Evolutionary conservation across 2,797 vertebrate genomes (phyloP), one percentile per base, ranked within the genome.

Genomic region (Rachycentron canadum): DNA sequence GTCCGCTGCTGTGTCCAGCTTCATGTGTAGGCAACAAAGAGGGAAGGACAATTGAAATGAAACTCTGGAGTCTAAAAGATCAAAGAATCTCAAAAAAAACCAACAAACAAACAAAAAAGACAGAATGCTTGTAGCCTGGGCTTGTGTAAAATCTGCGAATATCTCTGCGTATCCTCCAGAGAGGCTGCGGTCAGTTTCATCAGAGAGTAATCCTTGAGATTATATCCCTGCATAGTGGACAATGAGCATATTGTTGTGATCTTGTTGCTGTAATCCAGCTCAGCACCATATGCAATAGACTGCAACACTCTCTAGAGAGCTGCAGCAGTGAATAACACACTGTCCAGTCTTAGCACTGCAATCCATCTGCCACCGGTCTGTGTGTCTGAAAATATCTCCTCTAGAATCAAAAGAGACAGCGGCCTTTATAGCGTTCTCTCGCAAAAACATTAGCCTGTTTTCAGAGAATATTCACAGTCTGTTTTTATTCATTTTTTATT

Each of bases 171-270:
- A 78, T 87, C 90, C 86, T 80, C 85, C 86, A 81, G 45, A 74
- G 80, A 88, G 78, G 83, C 81, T 36, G 56, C 12, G 36, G 76
- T 41, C 67, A 36, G 80, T 86, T 91, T 86, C 80, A 84, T 78
- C 76, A 47, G 40, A 86, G 87, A 69, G 79, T 92, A 93, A 94
- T 94, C 92, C 91, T 81, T 65, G 73, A 90, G 92, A 93, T 94
- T 91, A 94, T 89, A 89, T 86, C 86, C 82, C 86, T 43, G 89
- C 87, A 25, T 59, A 72, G 67, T 85, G 88, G 90, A 93, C 92
- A 94, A 92, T 92, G 89, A 91, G 78, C 91, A 93, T 91, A 93
- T 93, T 93, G 91, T 93, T 88, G 79, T 88, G 86, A 92, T 92
- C 88, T 89, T 87, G 88, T 90, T 88, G 73, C 71, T 28, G 77